Base-by-base conservation (phyloP, 1,140 invertebrate species). In the Lanistes nyassanus region DNA sequence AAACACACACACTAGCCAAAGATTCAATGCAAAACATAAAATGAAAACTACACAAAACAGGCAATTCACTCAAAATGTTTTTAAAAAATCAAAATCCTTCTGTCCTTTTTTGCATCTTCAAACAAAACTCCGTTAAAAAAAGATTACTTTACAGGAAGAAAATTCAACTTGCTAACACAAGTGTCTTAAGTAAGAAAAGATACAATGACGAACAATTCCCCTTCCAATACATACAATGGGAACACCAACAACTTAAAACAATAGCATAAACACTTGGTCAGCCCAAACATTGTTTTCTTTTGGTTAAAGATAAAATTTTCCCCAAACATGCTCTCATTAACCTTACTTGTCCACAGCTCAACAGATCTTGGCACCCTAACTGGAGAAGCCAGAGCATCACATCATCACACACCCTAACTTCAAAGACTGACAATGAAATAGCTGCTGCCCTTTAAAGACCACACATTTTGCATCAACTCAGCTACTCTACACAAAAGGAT, bases 361-460 rank as follows among this genome's bases (percentile, higher is more conserved):
- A 72, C 26, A 26, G 3, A 42, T 37, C 65, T 39, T 42, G 65
- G 42, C 65, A 67, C 21, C 39, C 65, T 23, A 67, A 42, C 29
- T 21, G 42, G 42, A 60, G 29, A 60, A 31, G 65, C 65, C 42
- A 39, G 65, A 67, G 65, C 65, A 67, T 21, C 68, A 34, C 37
- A 36, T 36, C 53, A 70, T 70, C 53, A 51, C 53, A 23, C 47
- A 70, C 23, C 68, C 31, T 36, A 51, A 55, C 68, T 70, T 6
- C 31, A 51, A 70, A 70, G 55, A 72, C 70, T 60, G 70, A 72
- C 70, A 60, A 36, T 60, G 55, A 72, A 67, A 72, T 56, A 53
- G 53, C 36, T 72, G 53, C 70, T 60, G 70, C 68, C 68, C 68
- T 70, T 70, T 29, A 67, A 65, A 42, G 39, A 67, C 65, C 65